Conservation (phyloP, 1,140 invertebrate species). For the honey bee (Apis mellifera) region Amel_HAv3.1 CM009940.2:9736001-9736500, state of each 20-base stretch:
- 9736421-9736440: conserved; percentile 57
- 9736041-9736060: conserved; percentile 29
- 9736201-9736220: not conserved
- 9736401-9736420: conserved; percentile 47
- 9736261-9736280: too few species aligned
- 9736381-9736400: too few species aligned
- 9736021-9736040: conserved; percentile 47
- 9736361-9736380: conserved; percentile 34
- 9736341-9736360: not conserved
- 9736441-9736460: conserved; percentile 54
- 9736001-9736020: conserved; percentile 36
- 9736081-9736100: conserved; percentile 41
- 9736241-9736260: not conserved
- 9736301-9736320: conserved; percentile 38
- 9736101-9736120: not conserved
- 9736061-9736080: not conserved
- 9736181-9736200: fast-evolving
- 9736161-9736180: too few species aligned
- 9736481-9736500: conserved; percentile 33
- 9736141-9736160: conserved; percentile 9
- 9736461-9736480: conserved; percentile 8
- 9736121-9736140: conserved; percentile 7
- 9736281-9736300: too few species aligned
- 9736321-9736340: conserved; percentile 35
- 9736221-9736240: too few species aligned